phyloP scores from a whole-genome alignment of 1,140 invertebrate genomes.

The Chlorops oryzae region DNA sequence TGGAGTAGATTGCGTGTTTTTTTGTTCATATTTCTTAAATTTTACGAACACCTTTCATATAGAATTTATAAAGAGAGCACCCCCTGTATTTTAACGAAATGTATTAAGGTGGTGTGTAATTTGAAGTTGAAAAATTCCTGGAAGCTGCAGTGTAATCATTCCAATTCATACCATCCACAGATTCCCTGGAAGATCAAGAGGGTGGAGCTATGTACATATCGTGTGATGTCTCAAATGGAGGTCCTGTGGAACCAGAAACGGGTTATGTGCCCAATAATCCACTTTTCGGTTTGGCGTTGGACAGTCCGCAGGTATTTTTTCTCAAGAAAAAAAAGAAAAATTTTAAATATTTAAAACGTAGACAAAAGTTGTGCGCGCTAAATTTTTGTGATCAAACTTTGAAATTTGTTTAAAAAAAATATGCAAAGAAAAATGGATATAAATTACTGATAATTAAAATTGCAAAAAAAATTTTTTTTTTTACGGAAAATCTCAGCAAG shows the following conservation, averaged over 20 bases:
- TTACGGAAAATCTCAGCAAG: slow-evolving; percentile 28
- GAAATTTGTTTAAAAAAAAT: background rate
- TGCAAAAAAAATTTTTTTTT: background rate
- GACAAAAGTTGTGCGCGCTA: too few relatives aligned
- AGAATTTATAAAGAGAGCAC: too few relatives aligned
- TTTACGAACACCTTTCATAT: too few relatives aligned
- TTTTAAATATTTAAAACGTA: too few relatives aligned
- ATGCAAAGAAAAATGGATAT: background rate
- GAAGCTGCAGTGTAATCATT: too few relatives aligned
- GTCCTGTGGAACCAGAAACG: slow-evolving; percentile 48
- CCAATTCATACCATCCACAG: slow-evolving; percentile 32
- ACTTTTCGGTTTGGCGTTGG: slow-evolving; percentile 46
- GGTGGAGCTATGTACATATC: slow-evolving; percentile 50
- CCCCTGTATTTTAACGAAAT: too few relatives aligned
- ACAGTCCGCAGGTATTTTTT: slow-evolving; percentile 46
- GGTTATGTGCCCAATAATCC: slow-evolving; percentile 49
- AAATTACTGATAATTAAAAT: too few relatives aligned
- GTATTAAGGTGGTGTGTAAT: too few relatives aligned
- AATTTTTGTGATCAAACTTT: background rate
- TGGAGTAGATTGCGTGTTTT: too few relatives aligned
- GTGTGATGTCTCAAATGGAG: slow-evolving; percentile 48
- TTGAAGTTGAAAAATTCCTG: too few relatives aligned
- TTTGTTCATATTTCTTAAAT: too few relatives aligned
- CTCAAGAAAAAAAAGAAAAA: too few relatives aligned
- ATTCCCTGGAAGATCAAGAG: slow-evolving; percentile 49